phyloP scores from a whole-genome alignment of 2,888 invertebrate species.

The Cactoblastis cactorum region DNA sequence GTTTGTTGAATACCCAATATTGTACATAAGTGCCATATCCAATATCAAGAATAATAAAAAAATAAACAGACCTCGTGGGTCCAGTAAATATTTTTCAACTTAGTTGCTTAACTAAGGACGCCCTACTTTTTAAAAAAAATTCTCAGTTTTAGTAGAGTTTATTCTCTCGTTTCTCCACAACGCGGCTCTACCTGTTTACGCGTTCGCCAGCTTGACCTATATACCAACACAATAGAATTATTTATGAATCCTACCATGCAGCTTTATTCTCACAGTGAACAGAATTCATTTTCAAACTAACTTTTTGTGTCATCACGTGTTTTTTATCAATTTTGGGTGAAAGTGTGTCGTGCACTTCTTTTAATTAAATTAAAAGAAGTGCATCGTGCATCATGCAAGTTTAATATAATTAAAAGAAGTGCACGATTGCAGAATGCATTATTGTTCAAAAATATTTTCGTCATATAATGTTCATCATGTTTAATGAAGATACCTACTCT shows the following conservation, averaged over 20 bases:
- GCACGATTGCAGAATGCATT: too few species aligned
- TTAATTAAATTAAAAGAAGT: too few species aligned
- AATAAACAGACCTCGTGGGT: slow-evolving; percentile 1
- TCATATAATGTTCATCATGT: too few species aligned
- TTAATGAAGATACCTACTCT: too few species aligned
- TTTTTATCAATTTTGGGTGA: too few species aligned
- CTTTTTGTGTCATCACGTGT: slow-evolving; percentile 2
- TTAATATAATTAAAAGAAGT: too few species aligned
- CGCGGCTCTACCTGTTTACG: slow-evolving; percentile 47
- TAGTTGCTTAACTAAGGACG: slow-evolving; percentile 30
- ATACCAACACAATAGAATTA: slow-evolving; percentile 61
- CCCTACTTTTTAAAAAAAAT: slow-evolving; percentile 39
- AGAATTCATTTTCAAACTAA: background rate
- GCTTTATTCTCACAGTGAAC: slow-evolving; percentile 28
- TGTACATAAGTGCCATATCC: background rate
- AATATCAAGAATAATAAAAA: background rate
- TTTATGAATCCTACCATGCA: slow-evolving; percentile 51
- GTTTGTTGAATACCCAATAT: too few species aligned
- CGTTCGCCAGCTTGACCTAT: slow-evolving; percentile 59
- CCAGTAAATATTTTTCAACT: slow-evolving; percentile 16
- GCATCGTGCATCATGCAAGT: too few species aligned
- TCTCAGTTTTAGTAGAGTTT: slow-evolving; percentile 36
- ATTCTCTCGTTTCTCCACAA: slow-evolving; percentile 36
- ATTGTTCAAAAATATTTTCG: too few species aligned
- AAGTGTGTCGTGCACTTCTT: too few species aligned